Base-by-base conservation (phyloP, 2,113 vertebrate genomes). In the Dipodomys spectabilis region DNA sequence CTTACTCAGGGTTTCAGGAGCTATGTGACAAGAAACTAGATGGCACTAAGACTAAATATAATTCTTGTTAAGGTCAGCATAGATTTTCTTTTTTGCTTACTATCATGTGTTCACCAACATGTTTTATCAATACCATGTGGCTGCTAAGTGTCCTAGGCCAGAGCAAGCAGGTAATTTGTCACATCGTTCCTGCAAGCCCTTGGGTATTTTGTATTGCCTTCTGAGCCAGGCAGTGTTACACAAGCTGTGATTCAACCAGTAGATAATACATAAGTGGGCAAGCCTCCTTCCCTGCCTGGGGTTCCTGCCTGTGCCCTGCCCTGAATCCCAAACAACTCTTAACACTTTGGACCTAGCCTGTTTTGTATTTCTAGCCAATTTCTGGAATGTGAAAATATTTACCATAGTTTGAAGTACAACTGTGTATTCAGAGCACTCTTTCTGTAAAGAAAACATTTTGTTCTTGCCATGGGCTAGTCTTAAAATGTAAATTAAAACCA, bases 401-500 rank as follows among this genome's bases (percentile, higher is more conserved):
- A 77, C 35, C 20, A 18, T 73, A 67, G 89, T 94, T 69, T 82
- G 39, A 86, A 86, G 32, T 68, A 49, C 23, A 71, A n/a, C 0
- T 57, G 7, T 69, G n/a, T 68, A n/a, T 67, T 73, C 32, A 73
- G 30, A 78, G 44, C 45, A 10, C 57, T 73, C 30, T 69, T 87
- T 64, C 68, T 65, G n/a, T 57, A 57, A 57, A 57, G 15, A 57
- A 13, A 57, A 57, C 12, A 49, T 53, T 15, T 13, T 92, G 2
- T 25, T 67, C 15, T 83, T 93, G 67, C n/a, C 72, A 73, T 72
- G 9, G 15, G 25, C 72, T 78, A 25, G 67, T 19, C 44, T 81
- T 49, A 80, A 69, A 68, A n/a, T 82, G 2, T 86, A 68, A 74
- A 92, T 45, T 78, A 27, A 81, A 93, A 91, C 35, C 13, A 92